phyloP scores from a whole-genome alignment of 2,113 vertebrate species.

The Abramis brama region DNA sequence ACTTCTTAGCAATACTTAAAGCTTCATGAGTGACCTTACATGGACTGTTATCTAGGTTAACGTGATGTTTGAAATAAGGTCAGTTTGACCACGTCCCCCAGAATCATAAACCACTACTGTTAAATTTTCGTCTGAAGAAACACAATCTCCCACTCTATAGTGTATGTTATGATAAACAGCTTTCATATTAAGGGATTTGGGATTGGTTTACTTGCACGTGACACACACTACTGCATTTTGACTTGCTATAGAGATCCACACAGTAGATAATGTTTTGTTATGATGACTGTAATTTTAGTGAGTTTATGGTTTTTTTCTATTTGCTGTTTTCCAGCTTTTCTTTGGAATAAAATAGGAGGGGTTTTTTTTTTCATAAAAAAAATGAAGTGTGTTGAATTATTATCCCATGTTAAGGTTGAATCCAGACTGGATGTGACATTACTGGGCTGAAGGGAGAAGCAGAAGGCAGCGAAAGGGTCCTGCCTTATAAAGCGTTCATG shows the following conservation, averaged over 20 bases:
- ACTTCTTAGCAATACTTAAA: neutral
- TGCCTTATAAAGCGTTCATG: neutral
- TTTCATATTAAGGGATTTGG: neutral
- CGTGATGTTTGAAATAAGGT: neutral
- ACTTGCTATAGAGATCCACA: constrained; percentile 43
- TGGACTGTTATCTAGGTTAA: neutral
- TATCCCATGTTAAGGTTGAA: neutral
- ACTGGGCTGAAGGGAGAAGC: neutral
- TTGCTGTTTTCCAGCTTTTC: constrained; percentile 38
- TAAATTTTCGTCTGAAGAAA: neutral
- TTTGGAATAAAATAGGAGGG: constrained; percentile 47
- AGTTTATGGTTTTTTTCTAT: neutral
- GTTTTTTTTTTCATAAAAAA: constrained; percentile 16
- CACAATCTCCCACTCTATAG: neutral
- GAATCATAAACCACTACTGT: neutral
- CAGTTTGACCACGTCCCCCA: neutral
- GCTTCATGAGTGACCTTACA: neutral
- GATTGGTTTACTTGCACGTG: neutral
- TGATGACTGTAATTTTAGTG: constrained; percentile 40
- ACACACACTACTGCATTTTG: neutral
- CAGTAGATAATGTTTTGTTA: constrained; percentile 63
- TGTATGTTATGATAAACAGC: neutral
- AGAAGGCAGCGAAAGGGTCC: neutral
- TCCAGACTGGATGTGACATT: constrained; percentile 12
- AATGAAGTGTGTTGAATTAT: neutral